These are phyloP conservation scores for Lasius platythorax DNA, from an alignment of 2,888 invertebrate species.

Conservation along the genomic window DNA sequence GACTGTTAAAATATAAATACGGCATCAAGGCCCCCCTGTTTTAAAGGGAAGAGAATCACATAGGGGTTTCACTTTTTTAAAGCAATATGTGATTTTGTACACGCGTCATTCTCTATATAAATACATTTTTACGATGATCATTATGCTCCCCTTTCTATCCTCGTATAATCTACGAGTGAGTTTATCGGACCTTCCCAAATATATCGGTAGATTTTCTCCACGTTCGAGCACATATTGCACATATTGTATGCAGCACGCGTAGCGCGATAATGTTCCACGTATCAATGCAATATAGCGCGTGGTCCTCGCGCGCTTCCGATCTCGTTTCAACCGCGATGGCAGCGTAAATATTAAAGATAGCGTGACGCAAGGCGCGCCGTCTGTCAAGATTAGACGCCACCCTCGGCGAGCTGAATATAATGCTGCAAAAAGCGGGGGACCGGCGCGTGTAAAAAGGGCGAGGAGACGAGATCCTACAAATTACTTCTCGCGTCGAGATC, in stretches of 20 bases:
- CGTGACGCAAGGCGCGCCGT: constrained; percentile 61
- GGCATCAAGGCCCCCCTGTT: background rate
- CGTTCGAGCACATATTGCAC: constrained; percentile 62
- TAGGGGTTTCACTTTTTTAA: background rate
- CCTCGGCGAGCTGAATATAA: constrained; percentile 43
- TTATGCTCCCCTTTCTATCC: background rate
- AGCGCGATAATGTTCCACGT: constrained; percentile 46
- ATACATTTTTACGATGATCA: constrained; percentile 38
- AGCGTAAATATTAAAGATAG: constrained; percentile 80
- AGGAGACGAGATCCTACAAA: constrained; percentile 57
- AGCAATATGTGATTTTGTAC: background rate
- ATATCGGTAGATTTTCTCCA: constrained; percentile 17
- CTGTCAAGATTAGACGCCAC: constrained; percentile 76
- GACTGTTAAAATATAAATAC: constrained; percentile 11
- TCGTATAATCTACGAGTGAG: background rate
- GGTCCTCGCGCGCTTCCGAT: background rate
- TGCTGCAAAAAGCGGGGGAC: constrained; percentile 41
- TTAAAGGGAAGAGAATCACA: background rate
- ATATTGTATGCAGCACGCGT: constrained; percentile 44
- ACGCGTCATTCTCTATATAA: background rate
- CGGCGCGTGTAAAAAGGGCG: constrained; percentile 54
- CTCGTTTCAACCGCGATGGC: constrained; percentile 73
- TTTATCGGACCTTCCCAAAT: constrained; percentile 28
- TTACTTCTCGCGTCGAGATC: constrained; percentile 57
- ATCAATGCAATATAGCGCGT: constrained; percentile 29